Base-by-base conservation (phyloP, 2,797 vertebrate genomes). In the Peromyscus aztecus region DNA sequence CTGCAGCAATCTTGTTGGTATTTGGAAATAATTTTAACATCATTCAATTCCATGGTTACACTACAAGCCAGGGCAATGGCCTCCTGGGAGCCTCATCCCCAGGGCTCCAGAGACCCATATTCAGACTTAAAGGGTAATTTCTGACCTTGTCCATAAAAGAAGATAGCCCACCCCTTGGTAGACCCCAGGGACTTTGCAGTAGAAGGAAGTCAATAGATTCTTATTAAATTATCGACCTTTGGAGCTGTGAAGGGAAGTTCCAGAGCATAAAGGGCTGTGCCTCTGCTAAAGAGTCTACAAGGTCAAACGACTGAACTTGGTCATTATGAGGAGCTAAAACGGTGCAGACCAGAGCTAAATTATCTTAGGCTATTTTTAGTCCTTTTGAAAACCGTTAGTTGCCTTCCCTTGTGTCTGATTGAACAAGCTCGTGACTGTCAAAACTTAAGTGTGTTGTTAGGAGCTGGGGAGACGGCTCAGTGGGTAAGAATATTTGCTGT, bases 11-110 rank as follows among this genome's bases (percentile, higher is more conserved):
- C 71, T 31, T 75, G n/a, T 37, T 87, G 52, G 71, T 55, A 24
- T 92, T 76, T 96, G 80, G 94, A 85, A 65, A 92, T 94, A 57
- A 93, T 91, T 52, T 61, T 34, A 73, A 59, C 59, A 27, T 31
- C 23, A 14, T 63, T 63, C 3, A 27, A 69, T 73, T 27, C 49
- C 76, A 3, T 0, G 0, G 10, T 16, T 40, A 40, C 7, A 77
- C 59, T 29, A n/a, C 71, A 84, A 59, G 78, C 83, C 46, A 5
- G 37, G 34, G 16, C 37, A 40, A 6, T 0, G 85, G 37, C 6
- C 71, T 71, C 19, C 52, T 21, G 69, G 86, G 83, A 27, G 40
- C 31, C 21, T 76, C 55, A 4, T 19, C 34, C 59, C 71, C 4
- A 1, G 55, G 1, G 55, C 13, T n/a, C 63, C 40, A 2, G 23